Conservation (phyloP, 2,888 invertebrate species). For the Nymphalis c-album region DNA sequence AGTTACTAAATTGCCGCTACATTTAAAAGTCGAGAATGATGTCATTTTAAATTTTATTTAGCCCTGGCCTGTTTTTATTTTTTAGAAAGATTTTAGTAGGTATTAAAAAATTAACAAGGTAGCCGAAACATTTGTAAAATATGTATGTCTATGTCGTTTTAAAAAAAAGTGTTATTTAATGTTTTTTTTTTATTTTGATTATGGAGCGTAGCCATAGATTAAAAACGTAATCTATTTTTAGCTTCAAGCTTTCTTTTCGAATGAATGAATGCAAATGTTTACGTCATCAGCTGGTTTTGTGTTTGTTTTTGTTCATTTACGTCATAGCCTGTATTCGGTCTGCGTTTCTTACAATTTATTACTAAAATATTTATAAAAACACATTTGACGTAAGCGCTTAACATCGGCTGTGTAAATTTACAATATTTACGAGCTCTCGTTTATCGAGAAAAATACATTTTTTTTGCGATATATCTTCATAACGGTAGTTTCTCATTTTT, state of each 20-base stretch:
- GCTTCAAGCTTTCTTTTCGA: slow-evolving; percentile 12
- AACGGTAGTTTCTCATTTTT: too few species aligned
- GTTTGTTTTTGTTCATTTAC: slow-evolving; percentile 35
- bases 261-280: slow-evolving; percentile 35
- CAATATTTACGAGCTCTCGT: background rate
- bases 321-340: slow-evolving; percentile 36
- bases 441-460: background rate
- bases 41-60: slow-evolving; percentile 13
- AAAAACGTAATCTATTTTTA: background rate
- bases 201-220: too few species aligned
- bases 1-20: too few species aligned
- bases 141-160: too few species aligned
- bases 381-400: slow-evolving; percentile 33
- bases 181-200: too few species aligned
- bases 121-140: too few species aligned
- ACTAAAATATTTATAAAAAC: slow-evolving; percentile 30
- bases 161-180: too few species aligned
- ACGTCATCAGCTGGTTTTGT: slow-evolving; percentile 36
- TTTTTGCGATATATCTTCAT: background rate
- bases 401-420: slow-evolving; percentile 29
- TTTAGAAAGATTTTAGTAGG: slow-evolving; percentile 9
- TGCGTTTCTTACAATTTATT: slow-evolving; percentile 31
- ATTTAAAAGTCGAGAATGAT: slow-evolving; percentile 23
- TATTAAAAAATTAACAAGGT: too few species aligned
- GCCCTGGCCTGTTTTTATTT: slow-evolving; percentile 17